Evolutionary conservation across 2,113 vertebrate genomes (phyloP).

Genomic region (Rhizomys pruinosus): DNA sequence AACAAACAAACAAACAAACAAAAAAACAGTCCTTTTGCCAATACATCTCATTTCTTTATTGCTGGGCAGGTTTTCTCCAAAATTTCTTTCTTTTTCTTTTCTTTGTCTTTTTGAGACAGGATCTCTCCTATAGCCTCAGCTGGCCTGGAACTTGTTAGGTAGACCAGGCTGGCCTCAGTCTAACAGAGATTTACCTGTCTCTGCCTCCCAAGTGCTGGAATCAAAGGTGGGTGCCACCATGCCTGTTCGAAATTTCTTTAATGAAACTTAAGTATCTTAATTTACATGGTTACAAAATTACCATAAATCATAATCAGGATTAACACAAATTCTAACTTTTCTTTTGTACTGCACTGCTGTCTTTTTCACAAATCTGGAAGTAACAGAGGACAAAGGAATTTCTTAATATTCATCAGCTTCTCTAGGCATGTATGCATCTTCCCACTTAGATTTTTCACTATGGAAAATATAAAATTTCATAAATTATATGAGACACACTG

Average conservation of each 20-base stretch:
- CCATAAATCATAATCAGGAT: neutral
- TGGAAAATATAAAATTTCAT: neutral
- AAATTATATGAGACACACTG: neutral
- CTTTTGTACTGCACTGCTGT: neutral
- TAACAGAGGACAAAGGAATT: neutral
- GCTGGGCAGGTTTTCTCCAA: neutral
- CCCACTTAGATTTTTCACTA: conserved; percentile 19
- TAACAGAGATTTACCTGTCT: no score
- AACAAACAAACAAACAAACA: no score
- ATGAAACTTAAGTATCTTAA: conserved; percentile 14
- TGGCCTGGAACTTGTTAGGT: no score
- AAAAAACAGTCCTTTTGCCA: neutral
- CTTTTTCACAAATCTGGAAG: conserved; percentile 14
- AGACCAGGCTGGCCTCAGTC: no score
- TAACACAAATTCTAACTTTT: neutral
- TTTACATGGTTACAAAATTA: neutral
- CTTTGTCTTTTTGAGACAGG: no score
- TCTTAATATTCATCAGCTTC: neutral
- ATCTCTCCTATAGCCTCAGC: no score
- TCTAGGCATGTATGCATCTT: neutral
- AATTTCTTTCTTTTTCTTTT: no score
- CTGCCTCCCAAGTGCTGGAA: no score
- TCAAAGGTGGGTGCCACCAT: no score
- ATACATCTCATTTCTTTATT: conserved; percentile 50
- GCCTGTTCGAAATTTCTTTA: neutral